phyloP scores from a whole-genome alignment of 2,888 invertebrate genomes.

The Chrysopilus asiliformis region DNA sequence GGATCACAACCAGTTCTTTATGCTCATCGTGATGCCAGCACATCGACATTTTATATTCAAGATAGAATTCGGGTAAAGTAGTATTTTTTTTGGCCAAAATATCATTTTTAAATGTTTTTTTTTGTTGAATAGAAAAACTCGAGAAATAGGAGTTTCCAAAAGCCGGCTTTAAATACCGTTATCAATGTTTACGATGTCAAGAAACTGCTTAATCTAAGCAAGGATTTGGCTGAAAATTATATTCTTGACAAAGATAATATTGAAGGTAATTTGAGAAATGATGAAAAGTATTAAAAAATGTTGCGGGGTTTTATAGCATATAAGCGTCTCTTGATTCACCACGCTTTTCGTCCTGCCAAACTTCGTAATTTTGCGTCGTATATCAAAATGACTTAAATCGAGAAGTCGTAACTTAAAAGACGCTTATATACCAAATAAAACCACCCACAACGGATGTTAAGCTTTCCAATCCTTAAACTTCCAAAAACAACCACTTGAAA shows the following conservation, averaged over 20 bases:
- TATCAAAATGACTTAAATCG: too few relatives aligned
- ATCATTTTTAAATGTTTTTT: constrained; percentile 6
- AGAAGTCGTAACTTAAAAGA: too few relatives aligned
- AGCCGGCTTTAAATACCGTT: constrained; percentile 23
- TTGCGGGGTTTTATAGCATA: too few relatives aligned
- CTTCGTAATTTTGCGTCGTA: too few relatives aligned
- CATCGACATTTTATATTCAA: constrained; percentile 66
- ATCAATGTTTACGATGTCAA: constrained; percentile 32
- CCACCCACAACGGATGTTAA: background rate
- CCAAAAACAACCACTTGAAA: background rate
- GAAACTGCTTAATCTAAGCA: constrained; percentile 61
- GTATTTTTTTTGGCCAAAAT: background rate
- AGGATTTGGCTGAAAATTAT: constrained; percentile 72
- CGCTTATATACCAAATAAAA: too few relatives aligned
- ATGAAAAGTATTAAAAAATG: too few relatives aligned
- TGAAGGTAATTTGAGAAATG: constrained; percentile 4
- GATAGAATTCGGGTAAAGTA: constrained; percentile 38
- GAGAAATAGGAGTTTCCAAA: constrained; percentile 34
- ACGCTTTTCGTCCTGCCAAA: too few relatives aligned
- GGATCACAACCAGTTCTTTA: constrained; percentile 28
- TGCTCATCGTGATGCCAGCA: constrained; percentile 40
- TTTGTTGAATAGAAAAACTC: constrained; percentile 34
- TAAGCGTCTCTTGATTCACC: too few relatives aligned
- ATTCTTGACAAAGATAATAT: constrained; percentile 39
- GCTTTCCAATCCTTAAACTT: background rate